Percentiles rank a stretch among this genome's conserved stretches.
These are phyloP conservation scores for Oryzias sinensis DNA, from an alignment of 2,797 vertebrate species.

Conservation along the genomic window DNA sequence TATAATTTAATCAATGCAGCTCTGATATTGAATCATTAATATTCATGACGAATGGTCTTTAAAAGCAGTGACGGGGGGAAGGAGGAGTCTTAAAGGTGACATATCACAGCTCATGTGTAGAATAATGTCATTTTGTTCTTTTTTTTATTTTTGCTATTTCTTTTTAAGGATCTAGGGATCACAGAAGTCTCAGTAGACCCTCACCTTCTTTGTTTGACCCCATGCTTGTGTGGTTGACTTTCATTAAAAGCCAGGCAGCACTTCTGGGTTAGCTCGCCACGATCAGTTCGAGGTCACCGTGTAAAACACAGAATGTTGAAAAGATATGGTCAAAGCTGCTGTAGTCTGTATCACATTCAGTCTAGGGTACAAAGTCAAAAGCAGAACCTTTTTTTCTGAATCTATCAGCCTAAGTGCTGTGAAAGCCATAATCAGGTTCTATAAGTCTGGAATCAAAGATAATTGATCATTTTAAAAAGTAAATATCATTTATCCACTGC, in stretches of 20 bases:
- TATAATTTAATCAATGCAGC: constrained; percentile 70
- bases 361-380: constrained; percentile 25
- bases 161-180: constrained; percentile 4
- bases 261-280: constrained; percentile 11
- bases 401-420: constrained; percentile 9
- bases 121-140: not conserved
- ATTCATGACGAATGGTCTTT: constrained; percentile 55
- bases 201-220: constrained; percentile 32
- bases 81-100: constrained; percentile 46
- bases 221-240: constrained; percentile 36
- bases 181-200: constrained; percentile 16
- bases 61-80: constrained; percentile 27
- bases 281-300: constrained; percentile 37
- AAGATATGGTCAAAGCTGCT: constrained; percentile 18
- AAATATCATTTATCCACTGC: constrained; percentile 22
- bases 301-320: constrained; percentile 23
- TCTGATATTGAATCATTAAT: constrained; percentile 65
- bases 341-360: constrained; percentile 21
- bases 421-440: constrained; percentile 9
- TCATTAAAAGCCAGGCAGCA: constrained; percentile 36
- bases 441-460: constrained; percentile 11
- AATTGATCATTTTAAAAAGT: constrained; percentile 23
- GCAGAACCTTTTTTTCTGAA: constrained; percentile 5
- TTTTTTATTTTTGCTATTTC: not conserved
- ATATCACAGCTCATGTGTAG: constrained; percentile 7